Conservation (phyloP, 2,113 vertebrate species). For the Leucoraja erinaceus region DNA sequence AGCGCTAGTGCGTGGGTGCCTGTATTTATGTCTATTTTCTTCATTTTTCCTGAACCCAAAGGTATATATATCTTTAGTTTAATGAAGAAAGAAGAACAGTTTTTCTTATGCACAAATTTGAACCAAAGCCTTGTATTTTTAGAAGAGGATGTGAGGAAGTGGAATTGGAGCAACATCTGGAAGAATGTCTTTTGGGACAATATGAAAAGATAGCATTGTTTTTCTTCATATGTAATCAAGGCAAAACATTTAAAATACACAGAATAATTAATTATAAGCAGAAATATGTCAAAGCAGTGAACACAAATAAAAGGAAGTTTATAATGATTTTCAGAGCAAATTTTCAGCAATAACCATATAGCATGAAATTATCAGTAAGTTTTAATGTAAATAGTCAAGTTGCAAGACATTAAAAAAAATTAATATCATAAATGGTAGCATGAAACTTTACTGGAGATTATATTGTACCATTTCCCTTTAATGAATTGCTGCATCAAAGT, state of each 20-base stretch:
- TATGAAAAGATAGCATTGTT: neutral
- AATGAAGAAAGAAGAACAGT: neutral
- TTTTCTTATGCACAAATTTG: neutral
- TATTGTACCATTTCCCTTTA: neutral
- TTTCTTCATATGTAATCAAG: neutral
- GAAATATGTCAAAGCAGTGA: neutral
- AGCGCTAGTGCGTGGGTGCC: neutral
- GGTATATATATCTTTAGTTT: neutral
- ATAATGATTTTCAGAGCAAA: neutral
- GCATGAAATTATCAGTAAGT: neutral
- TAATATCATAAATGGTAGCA: neutral
- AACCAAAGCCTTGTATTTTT: neutral
- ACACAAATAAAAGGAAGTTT: neutral
- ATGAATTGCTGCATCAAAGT: neutral
- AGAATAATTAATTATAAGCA: neutral
- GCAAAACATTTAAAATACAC: neutral
- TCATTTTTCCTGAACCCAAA: neutral
- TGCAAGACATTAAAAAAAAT: neutral
- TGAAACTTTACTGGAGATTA: neutral
- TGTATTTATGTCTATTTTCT: neutral
- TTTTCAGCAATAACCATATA: neutral
- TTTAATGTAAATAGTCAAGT: neutral
- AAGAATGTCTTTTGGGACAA: neutral
- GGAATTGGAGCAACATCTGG: neutral
- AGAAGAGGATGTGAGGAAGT: neutral